Evolutionary conservation across 1,140 invertebrate species (phyloP), one percentile per base, ranked within the genome.

Genomic region (Xylocopa sonorina): DNA sequence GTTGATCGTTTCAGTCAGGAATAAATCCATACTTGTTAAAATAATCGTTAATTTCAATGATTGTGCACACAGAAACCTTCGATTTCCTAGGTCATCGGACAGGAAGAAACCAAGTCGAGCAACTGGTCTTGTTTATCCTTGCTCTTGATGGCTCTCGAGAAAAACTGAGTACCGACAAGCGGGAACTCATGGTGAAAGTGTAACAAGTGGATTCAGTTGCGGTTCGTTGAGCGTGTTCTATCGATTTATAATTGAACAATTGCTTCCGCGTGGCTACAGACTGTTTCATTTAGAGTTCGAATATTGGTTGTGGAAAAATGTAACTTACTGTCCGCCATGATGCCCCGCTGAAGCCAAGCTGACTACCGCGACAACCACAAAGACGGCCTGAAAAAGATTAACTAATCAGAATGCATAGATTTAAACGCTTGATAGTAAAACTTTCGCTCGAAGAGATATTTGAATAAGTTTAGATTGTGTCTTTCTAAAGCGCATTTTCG

Each of bases 241-340:
- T 46, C 24, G 27, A 43, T 55, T 67, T 55, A 34, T 21, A 41
- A 5, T 48, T 7, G 48, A 9, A 18, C n/a, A 10, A 0, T 51
- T 32, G 72, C 46, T 67, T 67, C 72, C 58, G 72, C 12, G 10
- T 16, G 21, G n/a, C n/a, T 41, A 16, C 7, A 41, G 27, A n/a
- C 18, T 3, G 1, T 34, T 24, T 6, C 12, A 64, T 27, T n/a
- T 10, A 18, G 32, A 10, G 3, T 21, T 9, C 5, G 0, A 4
- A 21, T 34, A 27, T 53, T 21, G n/a, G 63, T 12, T 38, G 9
- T 16, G 1, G 0, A 4, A 27, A 51, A 68, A 32, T 0, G 12
- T 34, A 80, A 88, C 88, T 89, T 81, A 89, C 88, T 88, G 84
- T 32, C 55, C 64, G 58, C 84, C 87, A 10, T 32, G 69, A 21